Conservation (phyloP, 2,888 invertebrate species). For the Phalera bucephala region DNA sequence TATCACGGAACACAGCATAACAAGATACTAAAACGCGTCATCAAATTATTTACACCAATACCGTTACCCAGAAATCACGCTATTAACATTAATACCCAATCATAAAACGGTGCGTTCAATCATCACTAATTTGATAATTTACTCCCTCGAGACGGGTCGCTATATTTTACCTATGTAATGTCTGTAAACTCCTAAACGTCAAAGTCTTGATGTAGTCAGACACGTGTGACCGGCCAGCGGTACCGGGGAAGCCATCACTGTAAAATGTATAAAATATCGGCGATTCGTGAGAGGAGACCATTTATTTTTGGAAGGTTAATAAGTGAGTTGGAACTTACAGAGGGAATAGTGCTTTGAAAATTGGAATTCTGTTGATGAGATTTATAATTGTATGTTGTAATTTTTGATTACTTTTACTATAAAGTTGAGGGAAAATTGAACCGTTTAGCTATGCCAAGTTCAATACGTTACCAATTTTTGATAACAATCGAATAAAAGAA, state of each 20-base stretch:
- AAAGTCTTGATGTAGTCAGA: conserved; percentile 20
- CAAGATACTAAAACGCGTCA: neutral
- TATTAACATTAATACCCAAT: conserved; percentile 20
- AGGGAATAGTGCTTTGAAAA: conserved; percentile 12
- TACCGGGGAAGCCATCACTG: conserved; percentile 37
- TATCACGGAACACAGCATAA: too few relatives aligned
- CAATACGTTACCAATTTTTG: too few relatives aligned
- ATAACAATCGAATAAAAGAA: too few relatives aligned
- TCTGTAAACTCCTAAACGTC: conserved; percentile 22
- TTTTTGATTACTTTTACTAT: too few relatives aligned
- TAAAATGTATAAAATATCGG: conserved; percentile 71
- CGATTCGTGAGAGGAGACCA: conserved; percentile 21
- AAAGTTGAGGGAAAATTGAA: too few relatives aligned
- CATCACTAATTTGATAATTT: conserved; percentile 28
- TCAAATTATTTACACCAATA: conserved; percentile 23
- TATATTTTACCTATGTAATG: conserved; percentile 32
- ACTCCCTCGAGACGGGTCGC: conserved; percentile 5
- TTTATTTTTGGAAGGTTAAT: conserved; percentile 56
- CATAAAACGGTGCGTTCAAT: conserved; percentile 24
- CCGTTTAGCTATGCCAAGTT: too few relatives aligned
- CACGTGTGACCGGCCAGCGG: conserved; percentile 22
- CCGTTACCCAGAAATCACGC: conserved; percentile 8
- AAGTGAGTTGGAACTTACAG: conserved; percentile 33
- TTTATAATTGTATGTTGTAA: too few relatives aligned
- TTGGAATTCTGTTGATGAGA: neutral